These are phyloP conservation scores for Artemia franciscana DNA, from an alignment of 1,140 invertebrate genomes.

Conservation along the genomic window DNA sequence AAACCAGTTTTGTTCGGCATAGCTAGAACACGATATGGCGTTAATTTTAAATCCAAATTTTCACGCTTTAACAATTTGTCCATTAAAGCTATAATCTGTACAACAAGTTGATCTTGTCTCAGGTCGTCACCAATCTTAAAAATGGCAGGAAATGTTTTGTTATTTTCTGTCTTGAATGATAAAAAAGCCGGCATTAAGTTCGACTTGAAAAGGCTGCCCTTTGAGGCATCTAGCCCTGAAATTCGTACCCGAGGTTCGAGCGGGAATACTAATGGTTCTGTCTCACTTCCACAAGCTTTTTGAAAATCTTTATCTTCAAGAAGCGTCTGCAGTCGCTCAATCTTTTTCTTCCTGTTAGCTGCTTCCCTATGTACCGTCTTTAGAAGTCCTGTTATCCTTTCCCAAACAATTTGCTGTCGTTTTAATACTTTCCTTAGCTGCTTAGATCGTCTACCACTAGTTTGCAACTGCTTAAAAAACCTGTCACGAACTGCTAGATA, in stretches of 20 bases:
- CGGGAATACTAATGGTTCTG: constrained; percentile 79
- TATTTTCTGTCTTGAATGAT: constrained; percentile 59
- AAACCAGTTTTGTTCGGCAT: constrained; percentile 71
- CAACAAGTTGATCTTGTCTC: constrained; percentile 90
- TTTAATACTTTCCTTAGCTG: constrained; percentile 14
- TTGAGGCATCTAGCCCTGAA: constrained; percentile 65
- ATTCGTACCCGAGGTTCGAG: constrained; percentile 76
- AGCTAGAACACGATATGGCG: constrained; percentile 78
- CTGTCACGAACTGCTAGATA: constrained; percentile 68
- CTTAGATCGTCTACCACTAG: background rate
- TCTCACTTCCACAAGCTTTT: constrained; percentile 69
- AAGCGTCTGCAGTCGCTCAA: constrained; percentile 58
- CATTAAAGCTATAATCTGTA: constrained; percentile 95
- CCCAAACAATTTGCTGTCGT: constrained; percentile 70
- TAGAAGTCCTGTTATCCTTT: constrained; percentile 68
- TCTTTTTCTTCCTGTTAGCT: constrained; percentile 68
- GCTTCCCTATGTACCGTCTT: constrained; percentile 73
- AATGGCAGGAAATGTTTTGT: constrained; percentile 79
- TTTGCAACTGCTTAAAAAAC: constrained; percentile 33
- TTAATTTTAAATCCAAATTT: constrained; percentile 84
- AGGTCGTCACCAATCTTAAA: constrained; percentile 98
- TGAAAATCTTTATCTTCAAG: constrained; percentile 46
- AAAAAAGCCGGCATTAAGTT: constrained; percentile 91
- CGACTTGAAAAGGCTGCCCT: constrained; percentile 84
- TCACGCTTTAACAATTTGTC: constrained; percentile 77